Base-by-base conservation (phyloP, 2,113 vertebrate genomes). In the Takifugu flavidus region DNA sequence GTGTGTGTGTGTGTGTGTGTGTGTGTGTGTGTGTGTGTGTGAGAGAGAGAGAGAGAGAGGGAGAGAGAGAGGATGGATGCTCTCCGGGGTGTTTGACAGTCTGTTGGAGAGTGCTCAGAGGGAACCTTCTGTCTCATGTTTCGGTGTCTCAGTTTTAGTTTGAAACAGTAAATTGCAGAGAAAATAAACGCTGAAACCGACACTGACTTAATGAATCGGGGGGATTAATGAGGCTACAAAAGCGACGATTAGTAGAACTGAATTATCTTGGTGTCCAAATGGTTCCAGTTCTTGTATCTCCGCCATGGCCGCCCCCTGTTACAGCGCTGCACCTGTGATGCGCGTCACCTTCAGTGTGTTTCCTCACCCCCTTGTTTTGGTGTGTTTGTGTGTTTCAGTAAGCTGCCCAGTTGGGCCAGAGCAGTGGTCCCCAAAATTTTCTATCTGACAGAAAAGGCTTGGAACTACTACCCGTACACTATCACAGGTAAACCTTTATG, bases 381-480 rank as follows among this genome's bases (percentile, higher is more conserved):
- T 39, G 34, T 10, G 34, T 39, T 6, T 39, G 34, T 87, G 69
- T 78, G 88, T 85, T 89, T 42, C 88, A 97, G 95, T 89, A 98
- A 97, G 74, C 87, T 98, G 59, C 95, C 95, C 28, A 94, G 93
- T 61, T 98, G 95, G 95, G 95, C 95, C 58, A 91, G 94, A 87
- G 95, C 95, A 43, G 95, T 97, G 57, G 95, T 97, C 55, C 95
- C 95, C 14, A 95, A 95, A 82, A 96, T 98, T 57, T 98, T 98
- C 89, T 98, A 98, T 1, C 91, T 98, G 56, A 98, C 95, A 13
- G 95, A 98, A 82, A 98, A 97, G 83, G 95, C 95, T 26, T 97
- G 95, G 95, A 98, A 98, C 91, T 98, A 97, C 62, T 98, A 98
- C 59, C 95, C 95, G 4, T 98, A 95, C 73, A 88, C 88, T 2